These are phyloP conservation scores for Oscarella lobularis DNA, from an alignment of 37 sponge, comb jelly and placozoan species.

Conservation along the genomic window DNA sequence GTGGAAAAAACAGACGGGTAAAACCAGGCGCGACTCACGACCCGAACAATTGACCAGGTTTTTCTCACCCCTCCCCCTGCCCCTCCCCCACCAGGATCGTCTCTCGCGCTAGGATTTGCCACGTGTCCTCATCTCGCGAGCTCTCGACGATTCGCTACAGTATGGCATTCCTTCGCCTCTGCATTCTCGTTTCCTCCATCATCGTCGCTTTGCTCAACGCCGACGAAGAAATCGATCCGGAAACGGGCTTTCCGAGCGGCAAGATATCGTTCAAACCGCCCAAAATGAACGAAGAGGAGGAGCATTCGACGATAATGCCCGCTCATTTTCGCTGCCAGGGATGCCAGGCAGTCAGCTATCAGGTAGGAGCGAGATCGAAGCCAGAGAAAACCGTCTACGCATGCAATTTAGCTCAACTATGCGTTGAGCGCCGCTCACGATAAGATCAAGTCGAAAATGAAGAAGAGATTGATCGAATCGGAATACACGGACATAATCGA, in stretches of 20 bases:
- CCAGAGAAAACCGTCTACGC: neutral
- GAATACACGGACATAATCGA: neutral
- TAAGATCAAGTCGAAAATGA: neutral
- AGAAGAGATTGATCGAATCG: neutral
- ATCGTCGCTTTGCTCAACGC: too few species aligned
- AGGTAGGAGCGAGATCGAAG: neutral
- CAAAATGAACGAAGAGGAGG: neutral
- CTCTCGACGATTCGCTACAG: too few species aligned
- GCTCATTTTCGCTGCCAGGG: neutral
- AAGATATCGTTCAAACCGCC: neutral
- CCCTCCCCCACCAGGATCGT: too few species aligned
- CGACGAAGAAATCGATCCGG: neutral
- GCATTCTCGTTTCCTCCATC: neutral
- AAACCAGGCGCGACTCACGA: too few species aligned
- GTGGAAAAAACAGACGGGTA: too few species aligned
- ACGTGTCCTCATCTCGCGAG: too few species aligned
- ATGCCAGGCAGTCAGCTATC: neutral
- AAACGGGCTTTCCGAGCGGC: neutral
- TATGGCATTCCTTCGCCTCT: too few species aligned
- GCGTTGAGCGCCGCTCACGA: neutral
- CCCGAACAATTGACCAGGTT: too few species aligned
- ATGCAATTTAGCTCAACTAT: neutral
- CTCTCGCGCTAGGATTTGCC: too few species aligned
- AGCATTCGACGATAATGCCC: neutral
- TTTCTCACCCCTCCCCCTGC: too few species aligned